These are phyloP conservation scores for Thunnus thynnus DNA, from an alignment of 2,113 vertebrate species.

Conservation along the genomic window DNA sequence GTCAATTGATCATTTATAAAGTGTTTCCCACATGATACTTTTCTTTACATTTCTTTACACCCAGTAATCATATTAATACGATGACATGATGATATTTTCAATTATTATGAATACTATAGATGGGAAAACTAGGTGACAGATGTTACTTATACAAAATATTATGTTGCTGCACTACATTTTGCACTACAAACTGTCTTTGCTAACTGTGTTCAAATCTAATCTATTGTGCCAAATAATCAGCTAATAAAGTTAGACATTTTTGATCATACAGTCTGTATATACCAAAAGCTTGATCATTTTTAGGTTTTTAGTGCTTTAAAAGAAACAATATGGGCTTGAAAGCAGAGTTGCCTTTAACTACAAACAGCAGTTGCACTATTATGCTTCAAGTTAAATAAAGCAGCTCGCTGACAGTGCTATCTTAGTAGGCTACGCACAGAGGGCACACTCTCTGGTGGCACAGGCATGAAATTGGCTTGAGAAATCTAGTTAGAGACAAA, in stretches of 20 bases:
- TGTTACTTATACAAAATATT: too few relatives aligned
- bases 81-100: too few relatives aligned
- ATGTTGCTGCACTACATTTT: background rate
- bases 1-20: background rate
- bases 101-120: too few relatives aligned
- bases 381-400: constrained; percentile 50
- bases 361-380: constrained; percentile 43
- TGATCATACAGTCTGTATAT: background rate
- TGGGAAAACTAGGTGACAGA: too few relatives aligned
- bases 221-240: background rate
- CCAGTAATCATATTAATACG: too few relatives aligned
- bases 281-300: background rate
- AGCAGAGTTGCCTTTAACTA: background rate
- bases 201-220: constrained; percentile 6
- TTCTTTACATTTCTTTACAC: too few relatives aligned
- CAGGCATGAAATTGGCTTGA: constrained; percentile 83
- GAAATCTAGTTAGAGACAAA: constrained; percentile 75
- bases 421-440: constrained; percentile 80
- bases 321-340: background rate
- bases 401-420: constrained; percentile 20
- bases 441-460: constrained; percentile 64
- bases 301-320: background rate
- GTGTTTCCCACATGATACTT: background rate
- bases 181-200: background rate
- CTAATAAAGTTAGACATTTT: background rate